Conservation (phyloP, 1,140 invertebrate species). For the Macrostomum lignano region DNA sequence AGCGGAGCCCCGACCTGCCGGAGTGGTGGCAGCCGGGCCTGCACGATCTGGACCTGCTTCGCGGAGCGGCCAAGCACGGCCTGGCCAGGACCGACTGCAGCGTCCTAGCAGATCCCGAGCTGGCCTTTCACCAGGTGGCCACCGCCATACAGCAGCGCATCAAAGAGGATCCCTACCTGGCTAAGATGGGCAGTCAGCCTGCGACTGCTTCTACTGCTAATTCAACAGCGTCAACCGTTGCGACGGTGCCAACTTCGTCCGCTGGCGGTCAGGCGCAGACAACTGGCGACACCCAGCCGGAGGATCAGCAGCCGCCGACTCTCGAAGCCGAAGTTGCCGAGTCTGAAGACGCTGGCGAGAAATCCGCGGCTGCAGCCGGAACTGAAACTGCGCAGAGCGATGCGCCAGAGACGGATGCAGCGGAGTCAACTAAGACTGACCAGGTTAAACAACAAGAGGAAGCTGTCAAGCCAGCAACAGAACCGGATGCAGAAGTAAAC, state of each 20-base stretch:
- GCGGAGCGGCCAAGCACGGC: conserved; percentile 73
- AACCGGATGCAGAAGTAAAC: no score
- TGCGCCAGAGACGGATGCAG: not conserved
- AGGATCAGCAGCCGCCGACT: conserved; percentile 3
- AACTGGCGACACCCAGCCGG: conserved; percentile 9
- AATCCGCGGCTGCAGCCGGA: not conserved
- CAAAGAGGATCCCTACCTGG: not conserved
- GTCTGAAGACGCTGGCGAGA: not conserved
- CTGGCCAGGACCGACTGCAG: conserved; percentile 67
- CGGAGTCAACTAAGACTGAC: conserved; percentile 1
- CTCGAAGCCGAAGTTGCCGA: not conserved
- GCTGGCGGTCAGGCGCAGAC: conserved; percentile 7
- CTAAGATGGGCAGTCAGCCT: conserved; percentile 1
- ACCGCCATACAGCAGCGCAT: conserved; percentile 4
- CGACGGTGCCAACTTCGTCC: conserved; percentile 9
- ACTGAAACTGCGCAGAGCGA: conserved; percentile 1
- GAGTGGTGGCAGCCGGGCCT: conserved; percentile 78
- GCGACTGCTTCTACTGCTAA: no score
- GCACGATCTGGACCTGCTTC: conserved; percentile 71
- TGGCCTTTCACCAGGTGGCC: conserved; percentile 43
- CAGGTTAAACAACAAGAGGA: conserved; percentile 3
- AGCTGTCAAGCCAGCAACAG: conserved; percentile 7
- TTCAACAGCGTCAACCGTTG: no score
- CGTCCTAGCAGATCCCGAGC: conserved; percentile 61
- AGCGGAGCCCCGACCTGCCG: conserved; percentile 58